Conservation (phyloP, 37 sponge, comb jelly and placozoan species). For the Chondrilla cf. caribensis region DNA sequence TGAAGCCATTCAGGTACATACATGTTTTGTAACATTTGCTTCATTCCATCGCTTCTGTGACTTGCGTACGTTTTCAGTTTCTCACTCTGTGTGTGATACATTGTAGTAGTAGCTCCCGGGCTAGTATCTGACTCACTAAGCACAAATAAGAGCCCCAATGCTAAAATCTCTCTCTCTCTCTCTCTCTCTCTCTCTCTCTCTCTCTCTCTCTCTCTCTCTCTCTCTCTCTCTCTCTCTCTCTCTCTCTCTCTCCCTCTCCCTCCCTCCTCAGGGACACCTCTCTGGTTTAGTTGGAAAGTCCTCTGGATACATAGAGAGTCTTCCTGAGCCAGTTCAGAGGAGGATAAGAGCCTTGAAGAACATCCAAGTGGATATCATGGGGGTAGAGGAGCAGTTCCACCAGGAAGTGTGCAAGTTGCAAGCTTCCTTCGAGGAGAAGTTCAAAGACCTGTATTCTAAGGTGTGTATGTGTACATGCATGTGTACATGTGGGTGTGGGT, state of each 20-base stretch:
- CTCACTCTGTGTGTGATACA: too few relatives aligned
- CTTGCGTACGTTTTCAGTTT: too few relatives aligned
- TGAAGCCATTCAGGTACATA: too few relatives aligned
- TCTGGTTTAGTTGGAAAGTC: slow-evolving; percentile 30
- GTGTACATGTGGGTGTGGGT: slow-evolving; percentile 13
- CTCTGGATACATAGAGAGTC: slow-evolving; percentile 53
- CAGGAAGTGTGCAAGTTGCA: slow-evolving; percentile 75
- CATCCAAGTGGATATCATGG: slow-evolving; percentile 67
- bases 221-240: neutral
- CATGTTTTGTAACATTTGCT: too few relatives aligned
- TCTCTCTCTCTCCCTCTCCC: neutral
- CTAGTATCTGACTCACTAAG: too few relatives aligned
- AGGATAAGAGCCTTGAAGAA: slow-evolving; percentile 75
- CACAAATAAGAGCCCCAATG: too few relatives aligned
- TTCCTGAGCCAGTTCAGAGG: slow-evolving; percentile 49
- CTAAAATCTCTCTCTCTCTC: too few relatives aligned
- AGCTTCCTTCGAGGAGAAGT: slow-evolving; percentile 54
- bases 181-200: neutral
- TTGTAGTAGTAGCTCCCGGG: too few relatives aligned
- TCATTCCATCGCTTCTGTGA: too few relatives aligned
- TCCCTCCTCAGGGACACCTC: slow-evolving; percentile 24
- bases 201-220: neutral
- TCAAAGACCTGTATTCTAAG: slow-evolving; percentile 53
- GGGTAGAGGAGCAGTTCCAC: slow-evolving; percentile 88
- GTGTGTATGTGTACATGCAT: slow-evolving; percentile 4